Evolutionary conservation across 2,797 vertebrate genomes (phyloP).

Genomic region (Psittacula echo): DNA sequence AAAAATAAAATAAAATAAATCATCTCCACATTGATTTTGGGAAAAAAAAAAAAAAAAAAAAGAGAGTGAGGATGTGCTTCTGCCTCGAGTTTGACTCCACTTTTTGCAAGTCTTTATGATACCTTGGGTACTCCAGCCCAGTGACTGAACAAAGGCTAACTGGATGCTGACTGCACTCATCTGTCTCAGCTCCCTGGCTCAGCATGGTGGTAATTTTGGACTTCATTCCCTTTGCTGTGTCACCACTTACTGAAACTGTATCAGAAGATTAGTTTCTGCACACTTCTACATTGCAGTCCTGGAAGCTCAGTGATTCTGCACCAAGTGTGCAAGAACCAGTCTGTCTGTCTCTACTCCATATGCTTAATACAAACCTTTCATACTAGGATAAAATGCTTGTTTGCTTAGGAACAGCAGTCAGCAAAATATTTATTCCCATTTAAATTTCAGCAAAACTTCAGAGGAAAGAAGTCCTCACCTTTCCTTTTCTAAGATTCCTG

Average conservation of each 20-base stretch:
- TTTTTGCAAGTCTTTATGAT: neutral
- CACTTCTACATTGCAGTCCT: neutral
- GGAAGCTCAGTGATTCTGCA: neutral
- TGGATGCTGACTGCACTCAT: neutral
- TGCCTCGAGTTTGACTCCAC: neutral
- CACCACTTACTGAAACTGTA: neutral
- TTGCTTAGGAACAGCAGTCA: neutral
- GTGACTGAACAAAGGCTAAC: neutral
- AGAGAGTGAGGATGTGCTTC: neutral
- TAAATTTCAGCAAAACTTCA: neutral
- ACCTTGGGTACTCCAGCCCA: neutral
- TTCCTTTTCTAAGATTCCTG: neutral
- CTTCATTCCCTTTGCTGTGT: neutral
- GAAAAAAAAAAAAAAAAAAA: rapidly evolving
- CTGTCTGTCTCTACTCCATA: neutral
- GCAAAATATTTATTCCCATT: neutral
- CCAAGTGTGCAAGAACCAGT: neutral
- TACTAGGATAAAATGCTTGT: neutral
- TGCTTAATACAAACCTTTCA: neutral
- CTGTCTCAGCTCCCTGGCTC: neutral
- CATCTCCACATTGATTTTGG: rapidly evolving
- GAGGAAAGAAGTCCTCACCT: neutral
- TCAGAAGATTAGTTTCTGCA: neutral
- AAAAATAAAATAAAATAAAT: neutral
- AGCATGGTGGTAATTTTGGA: neutral